A percentile compares a stretch with the other conserved stretches of the same genome.
phyloP scores from a whole-genome alignment of 1,140 invertebrate genomes.

The Cotesia typhae region DNA sequence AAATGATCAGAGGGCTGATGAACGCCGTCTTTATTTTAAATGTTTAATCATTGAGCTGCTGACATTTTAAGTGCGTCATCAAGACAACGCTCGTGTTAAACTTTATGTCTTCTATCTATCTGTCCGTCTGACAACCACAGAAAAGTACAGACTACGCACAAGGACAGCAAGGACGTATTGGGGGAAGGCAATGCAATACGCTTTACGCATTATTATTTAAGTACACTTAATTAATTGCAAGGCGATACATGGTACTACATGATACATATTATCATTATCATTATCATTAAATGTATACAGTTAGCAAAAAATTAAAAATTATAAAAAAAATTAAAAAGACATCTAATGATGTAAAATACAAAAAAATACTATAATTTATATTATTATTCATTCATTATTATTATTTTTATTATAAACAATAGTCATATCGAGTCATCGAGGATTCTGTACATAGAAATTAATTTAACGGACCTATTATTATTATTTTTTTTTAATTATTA shows the following conservation, averaged over 20 bases:
- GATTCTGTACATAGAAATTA: conserved; percentile 59
- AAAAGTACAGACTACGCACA: conserved; percentile 13
- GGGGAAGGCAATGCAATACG: conserved; percentile 67
- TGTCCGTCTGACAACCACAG: neutral
- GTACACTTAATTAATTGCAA: conserved; percentile 56
- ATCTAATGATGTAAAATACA: conserved; percentile 43
- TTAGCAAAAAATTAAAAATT: too few species aligned
- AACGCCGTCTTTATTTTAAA: neutral
- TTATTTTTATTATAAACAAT: conserved; percentile 48
- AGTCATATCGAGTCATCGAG: conserved; percentile 65
- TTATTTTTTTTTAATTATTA: neutral
- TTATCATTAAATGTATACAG: too few species aligned
- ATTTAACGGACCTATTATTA: neutral
- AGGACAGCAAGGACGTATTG: conserved; percentile 50
- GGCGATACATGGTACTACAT: neutral
- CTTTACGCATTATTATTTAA: conserved; percentile 60
- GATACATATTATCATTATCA: conserved; percentile 5
- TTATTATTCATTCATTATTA: conserved; percentile 36
- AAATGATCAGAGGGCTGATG: neutral
- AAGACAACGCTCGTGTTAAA: neutral
- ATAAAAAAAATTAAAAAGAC: conserved; percentile 37
- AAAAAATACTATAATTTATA: conserved; percentile 39
- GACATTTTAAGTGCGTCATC: too few species aligned
- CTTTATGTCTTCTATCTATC: neutral
- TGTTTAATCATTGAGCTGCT: too few species aligned